Evolutionary conservation across 2,888 invertebrate species (phyloP).

Genomic region (Orthosia gracilis): DNA sequence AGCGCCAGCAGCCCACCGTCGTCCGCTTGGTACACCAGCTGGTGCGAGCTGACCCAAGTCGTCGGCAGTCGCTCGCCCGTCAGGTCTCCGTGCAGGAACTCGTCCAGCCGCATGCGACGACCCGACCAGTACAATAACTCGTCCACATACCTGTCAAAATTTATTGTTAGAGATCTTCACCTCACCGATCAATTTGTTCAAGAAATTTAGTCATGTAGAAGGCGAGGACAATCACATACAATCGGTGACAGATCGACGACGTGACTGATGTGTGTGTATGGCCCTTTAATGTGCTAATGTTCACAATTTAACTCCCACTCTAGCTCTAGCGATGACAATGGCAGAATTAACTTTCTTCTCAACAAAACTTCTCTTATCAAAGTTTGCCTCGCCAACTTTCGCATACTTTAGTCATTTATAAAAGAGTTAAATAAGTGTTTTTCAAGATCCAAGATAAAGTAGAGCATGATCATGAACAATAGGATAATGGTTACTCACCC

Average conservation of each 20-base stretch:
- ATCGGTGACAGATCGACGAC: background rate
- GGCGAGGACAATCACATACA: background rate
- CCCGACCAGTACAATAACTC: slow-evolving; percentile 97
- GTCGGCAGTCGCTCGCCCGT: slow-evolving; percentile 94
- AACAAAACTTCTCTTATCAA: slow-evolving; percentile 52
- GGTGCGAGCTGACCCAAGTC: slow-evolving; percentile 95
- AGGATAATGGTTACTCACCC: slow-evolving; percentile 90
- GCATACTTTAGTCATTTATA: slow-evolving; percentile 45
- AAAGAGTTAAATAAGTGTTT: slow-evolving; percentile 47
- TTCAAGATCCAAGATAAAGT: slow-evolving; percentile 26
- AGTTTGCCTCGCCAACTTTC: slow-evolving; percentile 48
- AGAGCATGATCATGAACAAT: slow-evolving; percentile 21
- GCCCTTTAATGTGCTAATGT: slow-evolving; percentile 26
- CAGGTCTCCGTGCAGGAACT: slow-evolving; percentile 95
- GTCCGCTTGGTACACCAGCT: slow-evolving; percentile 96
- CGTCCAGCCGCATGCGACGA: slow-evolving; percentile 96
- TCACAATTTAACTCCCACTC: background rate
- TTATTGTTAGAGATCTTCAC: background rate
- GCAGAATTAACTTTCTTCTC: slow-evolving; percentile 48
- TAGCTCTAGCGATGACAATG: slow-evolving; percentile 33
- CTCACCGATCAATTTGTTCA: background rate
- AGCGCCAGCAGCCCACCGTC: slow-evolving; percentile 96
- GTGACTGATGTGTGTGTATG: background rate
- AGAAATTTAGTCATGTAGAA: background rate
- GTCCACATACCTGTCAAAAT: slow-evolving; percentile 94